Base-by-base conservation (phyloP, 1,140 invertebrate genomes). In the Drosophila micromelanica region DNA sequence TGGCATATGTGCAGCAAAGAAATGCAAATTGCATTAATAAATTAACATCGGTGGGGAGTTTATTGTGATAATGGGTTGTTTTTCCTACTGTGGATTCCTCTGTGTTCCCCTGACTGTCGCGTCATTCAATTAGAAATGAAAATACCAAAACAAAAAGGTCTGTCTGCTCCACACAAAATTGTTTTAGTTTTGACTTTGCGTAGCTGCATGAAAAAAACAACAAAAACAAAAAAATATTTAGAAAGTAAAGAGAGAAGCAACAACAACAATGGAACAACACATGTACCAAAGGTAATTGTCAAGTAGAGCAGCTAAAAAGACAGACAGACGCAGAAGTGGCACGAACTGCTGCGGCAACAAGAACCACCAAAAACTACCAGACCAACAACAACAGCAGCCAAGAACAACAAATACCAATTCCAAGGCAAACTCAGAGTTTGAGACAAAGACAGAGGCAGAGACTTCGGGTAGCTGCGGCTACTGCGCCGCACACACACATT, bases 1-100 rank as follows among this genome's bases (percentile, higher is more conserved):
- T 59, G 45, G 46, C 51, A 76, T 56, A 27, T 27, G 35, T 69
- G 49, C 27, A 67, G 32, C 71, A 80, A 82, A 74, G 78, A 84
- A 79, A 87, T 82, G 84, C 71, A 80, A 89, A 89, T 89, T 89
- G 85, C 84, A 89, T 89, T 89, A 89, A 89, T 89, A 89, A 90
- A 73, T 72, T 70, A 84, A 54, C 52, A 73, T 70, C 6, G 3
- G 46, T 11, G 62, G 13, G 11, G 43, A 32, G 5, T 11, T 9
- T 15, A 20, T 6, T 30, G 46, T 11, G 20, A 42, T 38, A 4
- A 13, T 51, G 20, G 23, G 12, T 15, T 17, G 20, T 35, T 52
- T 11, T 15, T 42, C 17, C 11, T 38, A 20, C 63, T 62, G 43
- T 69, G 61, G 43, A 40, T 23, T 40, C 45, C 20, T 54, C 20